Evolutionary conservation across 2,113 vertebrate genomes (phyloP).

Genomic region (Hydrochoerus hydrochaeris): DNA sequence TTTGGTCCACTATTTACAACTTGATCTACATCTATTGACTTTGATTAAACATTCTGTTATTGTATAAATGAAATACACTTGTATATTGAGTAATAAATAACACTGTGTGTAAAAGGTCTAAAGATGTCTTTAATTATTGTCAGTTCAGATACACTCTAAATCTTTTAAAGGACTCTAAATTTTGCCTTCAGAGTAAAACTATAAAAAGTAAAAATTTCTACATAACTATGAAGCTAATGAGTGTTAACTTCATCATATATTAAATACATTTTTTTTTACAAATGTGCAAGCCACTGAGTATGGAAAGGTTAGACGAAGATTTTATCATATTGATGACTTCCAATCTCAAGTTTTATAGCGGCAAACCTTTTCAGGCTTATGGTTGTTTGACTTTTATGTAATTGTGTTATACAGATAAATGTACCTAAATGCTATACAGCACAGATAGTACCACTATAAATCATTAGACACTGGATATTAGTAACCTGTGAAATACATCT

Average conservation of each 20-base stretch:
- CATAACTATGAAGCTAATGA: neutral
- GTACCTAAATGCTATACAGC: neutral
- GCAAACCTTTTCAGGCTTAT: neutral
- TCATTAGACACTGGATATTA: neutral
- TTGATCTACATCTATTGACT: neutral
- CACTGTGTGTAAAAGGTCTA: neutral
- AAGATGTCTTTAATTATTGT: neutral
- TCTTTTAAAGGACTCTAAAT: neutral
- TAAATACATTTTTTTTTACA: neutral
- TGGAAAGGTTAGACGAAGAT: neutral
- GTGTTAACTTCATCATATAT: neutral
- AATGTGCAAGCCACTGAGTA: neutral
- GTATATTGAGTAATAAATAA: neutral
- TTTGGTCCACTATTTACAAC: neutral
- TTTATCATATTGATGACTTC: neutral
- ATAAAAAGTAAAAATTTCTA: neutral
- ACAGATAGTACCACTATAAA: neutral
- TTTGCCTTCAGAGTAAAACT: neutral
- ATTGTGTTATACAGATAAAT: neutral
- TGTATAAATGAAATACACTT: neutral
- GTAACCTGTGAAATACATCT: neutral
- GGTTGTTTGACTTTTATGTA: neutral
- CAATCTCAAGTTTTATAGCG: neutral
- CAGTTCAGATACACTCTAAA: neutral
- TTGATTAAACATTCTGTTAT: neutral